Evolutionary conservation across 1,140 invertebrate species (phyloP), one percentile per base, ranked within the genome.

Genomic region (Drosophila sturtevanti): DNA sequence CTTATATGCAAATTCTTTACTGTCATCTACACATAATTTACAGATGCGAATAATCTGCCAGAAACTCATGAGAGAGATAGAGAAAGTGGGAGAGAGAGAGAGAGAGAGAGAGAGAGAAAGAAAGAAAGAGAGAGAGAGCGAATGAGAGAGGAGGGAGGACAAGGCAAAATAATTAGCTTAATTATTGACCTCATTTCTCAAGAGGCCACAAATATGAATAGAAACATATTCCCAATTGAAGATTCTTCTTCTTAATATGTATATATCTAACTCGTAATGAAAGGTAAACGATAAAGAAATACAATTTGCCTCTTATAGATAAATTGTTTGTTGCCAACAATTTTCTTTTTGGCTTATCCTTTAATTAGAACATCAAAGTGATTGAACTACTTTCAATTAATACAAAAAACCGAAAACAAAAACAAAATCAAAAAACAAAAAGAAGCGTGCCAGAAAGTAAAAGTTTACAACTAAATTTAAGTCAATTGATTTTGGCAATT

Each of bases 381-480:
- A 61, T 62, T 58, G 18, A 31, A 55, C 21, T 54, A 62, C 35
- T 64, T 48, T 55, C 63, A 56, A 41, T 67, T 61, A 60, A 60
- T 37, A 60, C 37, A 44, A 73, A 67, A 34, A 12, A 51, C 16
- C 31, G 68, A 72, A 59, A 24, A 56, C n/a, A 63, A 67, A 44
- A 63, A 35, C 44, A 72, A 76, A 76, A 74, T n/a, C n/a, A 56
- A 63, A 67, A 44, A 63, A 35, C 44, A 72, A 76, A 76, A 74
- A 4, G 70, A 63, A 56, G 64, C 67, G 75, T 82, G 84, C 84
- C 84, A 87, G 84, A 87, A 89, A 87, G 82, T 87, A 87, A 87
- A 82, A 87, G 82, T 87, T 81, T 67, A 68, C 62, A 59, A 63
- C 72, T 38, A 61, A 63, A n/a, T 59, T 64, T 34, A 48, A 16